Percentiles rank a stretch among this genome's conserved stretches.
Conservation (phyloP, 2,888 invertebrate species). For the Drosophila infuscata region DNA sequence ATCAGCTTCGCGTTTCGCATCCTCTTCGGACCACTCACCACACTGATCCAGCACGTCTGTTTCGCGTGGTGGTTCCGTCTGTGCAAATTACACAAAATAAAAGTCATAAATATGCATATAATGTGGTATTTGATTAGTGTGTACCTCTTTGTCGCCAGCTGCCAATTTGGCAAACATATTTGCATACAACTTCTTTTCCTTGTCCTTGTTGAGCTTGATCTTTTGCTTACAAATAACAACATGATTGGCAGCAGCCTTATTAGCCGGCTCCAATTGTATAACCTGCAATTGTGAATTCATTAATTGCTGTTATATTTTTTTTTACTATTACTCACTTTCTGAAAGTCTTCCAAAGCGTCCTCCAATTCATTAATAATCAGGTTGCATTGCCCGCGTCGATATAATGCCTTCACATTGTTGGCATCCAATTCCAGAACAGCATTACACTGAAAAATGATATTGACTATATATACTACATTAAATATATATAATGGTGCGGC, state of each 20-base stretch:
- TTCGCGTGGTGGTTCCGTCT: slow-evolving; percentile 74
- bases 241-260: slow-evolving; percentile 94
- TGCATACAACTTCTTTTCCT: slow-evolving; percentile 94
- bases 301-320: neutral
- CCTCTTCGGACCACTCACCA: slow-evolving; percentile 84
- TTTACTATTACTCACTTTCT: slow-evolving; percentile 83
- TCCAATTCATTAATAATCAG: slow-evolving; percentile 91
- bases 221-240: slow-evolving; percentile 89
- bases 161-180: slow-evolving; percentile 98
- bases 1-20: slow-evolving; percentile 82
- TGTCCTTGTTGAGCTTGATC: slow-evolving; percentile 90
- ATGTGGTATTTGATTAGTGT: neutral
- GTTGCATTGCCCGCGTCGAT: slow-evolving; percentile 93
- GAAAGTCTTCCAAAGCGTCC: slow-evolving; percentile 91
- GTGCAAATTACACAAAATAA: slow-evolving; percentile 4
- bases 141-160: slow-evolving; percentile 90
- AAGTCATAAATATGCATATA: neutral
- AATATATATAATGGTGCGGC: neutral
- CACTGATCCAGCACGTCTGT: slow-evolving; percentile 82
- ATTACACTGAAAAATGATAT: slow-evolving; percentile 86
- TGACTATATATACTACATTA: neutral
- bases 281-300: slow-evolving; percentile 84
- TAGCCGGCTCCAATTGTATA: slow-evolving; percentile 92
- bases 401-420: slow-evolving; percentile 94
- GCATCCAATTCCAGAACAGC: slow-evolving; percentile 91